These are phyloP conservation scores for Pterostichus madidus DNA, from an alignment of 2,888 invertebrate species.

Conservation along the genomic window DNA sequence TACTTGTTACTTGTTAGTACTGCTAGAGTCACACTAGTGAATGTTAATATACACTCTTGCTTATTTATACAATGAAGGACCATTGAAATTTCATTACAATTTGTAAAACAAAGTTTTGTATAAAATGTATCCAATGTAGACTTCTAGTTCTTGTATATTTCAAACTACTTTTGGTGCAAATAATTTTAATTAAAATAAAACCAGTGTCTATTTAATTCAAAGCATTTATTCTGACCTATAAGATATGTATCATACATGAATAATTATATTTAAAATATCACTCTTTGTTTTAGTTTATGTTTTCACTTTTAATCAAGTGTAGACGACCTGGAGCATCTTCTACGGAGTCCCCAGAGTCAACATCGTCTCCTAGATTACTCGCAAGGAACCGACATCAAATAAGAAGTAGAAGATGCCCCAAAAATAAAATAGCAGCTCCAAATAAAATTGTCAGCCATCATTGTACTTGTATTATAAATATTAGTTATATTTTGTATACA, in stretches of 20 bases:
- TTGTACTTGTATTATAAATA: too few species aligned
- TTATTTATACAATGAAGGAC: constrained; percentile 43
- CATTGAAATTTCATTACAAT: constrained; percentile 15
- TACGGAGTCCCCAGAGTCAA: too few species aligned
- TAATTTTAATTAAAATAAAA: constrained; percentile 9
- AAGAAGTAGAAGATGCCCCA: too few species aligned
- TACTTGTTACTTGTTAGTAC: constrained; percentile 41
- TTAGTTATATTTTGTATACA: too few species aligned
- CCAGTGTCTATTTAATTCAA: constrained; percentile 30
- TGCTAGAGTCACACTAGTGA: constrained; percentile 1
- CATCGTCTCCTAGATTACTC: too few species aligned
- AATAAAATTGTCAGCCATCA: too few species aligned
- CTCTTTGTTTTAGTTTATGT: neutral
- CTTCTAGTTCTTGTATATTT: constrained; percentile 22
- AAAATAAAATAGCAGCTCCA: too few species aligned
- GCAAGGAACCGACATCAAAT: too few species aligned
- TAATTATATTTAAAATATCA: constrained; percentile 23
- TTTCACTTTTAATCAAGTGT: too few species aligned
- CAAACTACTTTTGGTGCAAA: constrained; percentile 24
- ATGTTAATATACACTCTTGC: constrained; percentile 33
- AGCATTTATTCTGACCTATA: constrained; percentile 4
- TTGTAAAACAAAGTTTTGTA: constrained; percentile 45
- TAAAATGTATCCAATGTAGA: constrained; percentile 19
- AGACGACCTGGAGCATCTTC: too few species aligned
- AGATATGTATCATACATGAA: constrained; percentile 39